These are phyloP conservation scores for Ophion ventricosus DNA, from an alignment of 2,888 invertebrate species.

Conservation along the genomic window DNA sequence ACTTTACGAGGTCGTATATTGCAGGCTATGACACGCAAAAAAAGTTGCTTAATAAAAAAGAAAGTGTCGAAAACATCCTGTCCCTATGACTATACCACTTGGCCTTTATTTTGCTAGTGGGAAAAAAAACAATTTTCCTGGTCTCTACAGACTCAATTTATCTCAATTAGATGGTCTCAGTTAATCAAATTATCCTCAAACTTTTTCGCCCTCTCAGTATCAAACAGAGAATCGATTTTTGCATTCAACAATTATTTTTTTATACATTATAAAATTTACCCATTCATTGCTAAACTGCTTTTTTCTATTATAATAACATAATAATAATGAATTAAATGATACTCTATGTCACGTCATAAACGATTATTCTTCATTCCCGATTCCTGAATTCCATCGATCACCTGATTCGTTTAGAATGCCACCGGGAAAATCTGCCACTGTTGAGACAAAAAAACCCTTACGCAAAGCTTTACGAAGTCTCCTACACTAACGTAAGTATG, in stretches of 20 bases:
- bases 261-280: not conserved
- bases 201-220: too few species aligned
- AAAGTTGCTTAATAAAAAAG: conserved; percentile 24
- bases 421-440: not conserved
- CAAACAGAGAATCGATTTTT: too few species aligned
- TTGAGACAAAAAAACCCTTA: not conserved
- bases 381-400: not conserved
- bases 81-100: not conserved
- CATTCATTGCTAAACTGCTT: not conserved
- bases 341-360: not conserved
- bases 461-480: not conserved
- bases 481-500: not conserved
- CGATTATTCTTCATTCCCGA: not conserved
- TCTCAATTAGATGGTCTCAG: not conserved
- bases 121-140: not conserved
- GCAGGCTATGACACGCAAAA: not conserved
- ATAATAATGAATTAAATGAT: not conserved
- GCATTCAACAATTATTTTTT: too few species aligned
- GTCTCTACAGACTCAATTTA: not conserved
- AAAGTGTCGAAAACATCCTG: not conserved
- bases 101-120: not conserved
- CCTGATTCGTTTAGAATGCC: not conserved
- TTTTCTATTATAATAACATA: not conserved
- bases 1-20: conserved; percentile 35
- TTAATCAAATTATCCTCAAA: not conserved